These are phyloP conservation scores for Corythaixoides concolor DNA, from an alignment of 2,113 vertebrate species.

Conservation along the genomic window DNA sequence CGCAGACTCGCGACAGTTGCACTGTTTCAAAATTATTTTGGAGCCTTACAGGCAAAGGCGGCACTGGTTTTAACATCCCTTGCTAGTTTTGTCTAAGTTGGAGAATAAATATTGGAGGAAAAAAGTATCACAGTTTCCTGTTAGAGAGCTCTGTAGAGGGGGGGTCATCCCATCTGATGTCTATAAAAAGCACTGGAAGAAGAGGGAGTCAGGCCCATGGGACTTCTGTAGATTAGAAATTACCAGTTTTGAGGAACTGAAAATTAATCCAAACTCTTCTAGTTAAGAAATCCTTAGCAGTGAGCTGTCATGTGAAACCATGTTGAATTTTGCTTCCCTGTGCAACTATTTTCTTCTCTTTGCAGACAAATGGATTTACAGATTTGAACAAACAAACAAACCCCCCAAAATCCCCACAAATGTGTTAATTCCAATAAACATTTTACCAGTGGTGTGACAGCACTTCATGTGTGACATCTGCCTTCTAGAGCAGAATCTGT, in stretches of 20 bases:
- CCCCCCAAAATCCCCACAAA: neutral
- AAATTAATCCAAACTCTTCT: neutral
- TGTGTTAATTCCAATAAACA: neutral
- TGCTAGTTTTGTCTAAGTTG: neutral
- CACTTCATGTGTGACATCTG: neutral
- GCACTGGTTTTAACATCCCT: neutral
- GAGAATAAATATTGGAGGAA: neutral
- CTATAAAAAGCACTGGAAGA: neutral
- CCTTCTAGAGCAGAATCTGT: neutral
- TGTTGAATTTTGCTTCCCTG: neutral
- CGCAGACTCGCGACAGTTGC: neutral
- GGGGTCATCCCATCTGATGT: neutral
- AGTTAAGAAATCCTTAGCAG: neutral
- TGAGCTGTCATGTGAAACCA: neutral
- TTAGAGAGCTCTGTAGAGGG: neutral
- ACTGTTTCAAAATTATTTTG: neutral
- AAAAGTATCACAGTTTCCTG: neutral
- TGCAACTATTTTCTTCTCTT: neutral
- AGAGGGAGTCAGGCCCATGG: neutral
- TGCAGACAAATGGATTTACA: neutral
- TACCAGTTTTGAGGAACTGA: neutral
- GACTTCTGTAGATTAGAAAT: slow-evolving; percentile 1
- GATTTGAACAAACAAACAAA: neutral
- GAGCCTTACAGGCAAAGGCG: neutral
- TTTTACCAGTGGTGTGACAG: neutral